Evolutionary conservation across 2,888 invertebrate genomes (phyloP), one percentile per base, ranked within the genome.

Genomic region (Acrobasis consociella): DNA sequence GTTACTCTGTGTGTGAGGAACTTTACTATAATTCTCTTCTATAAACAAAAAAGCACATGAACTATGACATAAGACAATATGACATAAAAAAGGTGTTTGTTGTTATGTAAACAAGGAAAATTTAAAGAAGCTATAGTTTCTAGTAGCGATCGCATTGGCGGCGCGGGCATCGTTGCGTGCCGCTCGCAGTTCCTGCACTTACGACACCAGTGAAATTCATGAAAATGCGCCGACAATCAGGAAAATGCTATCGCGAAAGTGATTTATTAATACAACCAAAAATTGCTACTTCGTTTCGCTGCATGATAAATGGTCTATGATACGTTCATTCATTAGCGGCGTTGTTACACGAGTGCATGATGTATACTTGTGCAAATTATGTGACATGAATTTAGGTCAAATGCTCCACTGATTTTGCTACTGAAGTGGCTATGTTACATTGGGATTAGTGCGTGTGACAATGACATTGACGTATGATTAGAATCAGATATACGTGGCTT

Each of bases 191-290:
- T 89, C 86, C 88, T 85, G 72, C 71, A 80, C 73, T 81, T 75
- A 78, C 74, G 76, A 69, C 58, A 65, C 69, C 77, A 79, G 91
- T 89, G 91, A 91, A 91, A 91, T 84, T 87, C 77, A 85, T 87
- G 82, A 90, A 89, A 88, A 89, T 85, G 78, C 81, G 76, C 77
- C 66, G 64, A 68, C 80, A 76, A 83, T 83, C 86, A 84, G 84
- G 89, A 82, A 89, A 91, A 85, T 81, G 75, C 70, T 73, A 76
- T 66, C 75, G 88, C 78, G 91, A 91, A 91, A 91, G 90, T 89
- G 87, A 89, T 89, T 90, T 89, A 89, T 84, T 85, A 83, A 86
- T 76, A 80, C 77, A 73, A 83, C 83, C 85, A 75, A 86, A 88
- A 88, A 83, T 82, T 78, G 65, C 66, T 63, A 55, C 51, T 51